Conservation (phyloP, 1,140 invertebrate genomes). For the Bombus turneri region DNA sequence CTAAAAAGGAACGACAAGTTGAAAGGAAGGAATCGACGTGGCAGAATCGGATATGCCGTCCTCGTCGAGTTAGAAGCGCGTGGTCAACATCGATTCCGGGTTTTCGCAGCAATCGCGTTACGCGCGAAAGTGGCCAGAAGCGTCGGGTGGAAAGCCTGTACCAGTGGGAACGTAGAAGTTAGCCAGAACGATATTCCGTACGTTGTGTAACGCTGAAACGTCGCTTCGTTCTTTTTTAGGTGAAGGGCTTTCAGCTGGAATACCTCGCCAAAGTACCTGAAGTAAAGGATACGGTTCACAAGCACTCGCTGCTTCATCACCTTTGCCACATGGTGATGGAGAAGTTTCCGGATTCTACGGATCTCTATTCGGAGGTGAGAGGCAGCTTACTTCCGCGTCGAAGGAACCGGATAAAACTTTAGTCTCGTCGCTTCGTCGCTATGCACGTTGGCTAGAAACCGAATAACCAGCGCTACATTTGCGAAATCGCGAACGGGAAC, state of each 20-base stretch:
- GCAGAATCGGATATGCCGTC: background rate
- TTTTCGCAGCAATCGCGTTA: constrained; percentile 40
- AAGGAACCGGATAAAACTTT: constrained; percentile 52
- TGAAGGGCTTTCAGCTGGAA: constrained; percentile 98
- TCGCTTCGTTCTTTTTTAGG: constrained; percentile 80
- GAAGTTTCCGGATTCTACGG: constrained; percentile 95
- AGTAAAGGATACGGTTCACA: constrained; percentile 99
- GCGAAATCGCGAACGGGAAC: constrained; percentile 35
- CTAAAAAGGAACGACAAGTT: no score
- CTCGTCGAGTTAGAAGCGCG: background rate
- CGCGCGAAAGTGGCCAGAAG: constrained; percentile 34
- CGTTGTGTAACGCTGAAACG: constrained; percentile 39
- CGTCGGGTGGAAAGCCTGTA: constrained; percentile 9
- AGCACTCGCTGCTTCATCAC: constrained; percentile 98
- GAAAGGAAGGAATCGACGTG: background rate
- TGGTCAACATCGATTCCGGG: constrained; percentile 28
- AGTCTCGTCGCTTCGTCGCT: background rate
- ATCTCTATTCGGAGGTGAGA: constrained; percentile 97
- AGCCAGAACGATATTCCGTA: constrained; percentile 9
- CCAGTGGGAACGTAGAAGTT: constrained; percentile 22
- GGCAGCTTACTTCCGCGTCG: constrained; percentile 6
- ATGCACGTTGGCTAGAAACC: background rate
- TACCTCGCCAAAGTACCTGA: constrained; percentile 99
- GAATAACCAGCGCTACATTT: constrained; percentile 41
- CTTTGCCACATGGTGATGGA: constrained; percentile 98